Conservation (phyloP, 2,888 invertebrate species). For the Encarsia formosa region DNA sequence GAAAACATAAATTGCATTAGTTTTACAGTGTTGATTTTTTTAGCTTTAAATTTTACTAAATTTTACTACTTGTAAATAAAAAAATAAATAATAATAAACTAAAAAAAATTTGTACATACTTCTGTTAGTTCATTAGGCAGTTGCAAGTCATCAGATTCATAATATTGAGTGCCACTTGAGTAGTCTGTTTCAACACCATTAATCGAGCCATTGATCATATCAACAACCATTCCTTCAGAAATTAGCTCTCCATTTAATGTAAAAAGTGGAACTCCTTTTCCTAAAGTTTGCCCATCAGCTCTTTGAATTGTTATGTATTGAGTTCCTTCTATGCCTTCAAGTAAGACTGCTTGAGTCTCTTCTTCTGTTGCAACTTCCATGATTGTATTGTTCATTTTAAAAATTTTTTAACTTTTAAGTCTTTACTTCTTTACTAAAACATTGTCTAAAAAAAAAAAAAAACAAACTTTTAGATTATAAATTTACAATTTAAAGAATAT, state of each 20-base stretch:
- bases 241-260: conserved; percentile 47
- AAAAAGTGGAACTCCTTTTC: conserved; percentile 45
- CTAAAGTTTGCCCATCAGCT: conserved; percentile 43
- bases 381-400: too few relatives aligned
- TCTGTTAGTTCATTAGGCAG: conserved; percentile 45
- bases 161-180: conserved; percentile 42
- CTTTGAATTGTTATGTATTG: conserved; percentile 51
- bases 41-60: too few relatives aligned
- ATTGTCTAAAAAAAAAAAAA: conserved; percentile 14
- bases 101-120: conserved; percentile 30
- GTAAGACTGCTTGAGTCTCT: conserved; percentile 46
- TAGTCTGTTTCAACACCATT: conserved; percentile 46
- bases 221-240: conserved; percentile 49
- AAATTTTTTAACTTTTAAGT: not conserved
- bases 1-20: not conserved
- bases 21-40: not conserved
- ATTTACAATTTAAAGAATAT: not conserved
- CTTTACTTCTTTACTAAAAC: conserved; percentile 5
- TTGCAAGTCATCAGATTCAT: conserved; percentile 46
- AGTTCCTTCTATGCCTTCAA: conserved; percentile 48
- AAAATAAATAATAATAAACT: not conserved
- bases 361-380: conserved; percentile 45
- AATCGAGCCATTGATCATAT: conserved; percentile 49
- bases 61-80: not conserved
- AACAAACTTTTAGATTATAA: not conserved